Base-by-base conservation (phyloP, 2,888 invertebrate genomes). In the Diachrysia chrysitis region DNA sequence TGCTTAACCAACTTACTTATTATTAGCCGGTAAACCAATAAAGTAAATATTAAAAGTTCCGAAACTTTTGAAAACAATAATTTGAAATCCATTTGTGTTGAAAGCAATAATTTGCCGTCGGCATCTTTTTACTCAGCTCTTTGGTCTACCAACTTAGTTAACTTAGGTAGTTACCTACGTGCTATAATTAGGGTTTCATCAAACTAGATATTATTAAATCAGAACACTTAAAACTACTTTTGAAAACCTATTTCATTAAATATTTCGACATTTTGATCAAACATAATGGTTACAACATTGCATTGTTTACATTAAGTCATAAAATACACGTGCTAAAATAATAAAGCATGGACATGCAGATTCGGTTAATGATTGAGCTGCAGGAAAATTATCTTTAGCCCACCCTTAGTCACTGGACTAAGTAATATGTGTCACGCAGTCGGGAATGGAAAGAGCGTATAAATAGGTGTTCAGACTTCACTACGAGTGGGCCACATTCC, bases 361-460 rank as follows among this genome's bases (percentile, higher is more conserved):
- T 75, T 72, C 78, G 71, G 72, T 82, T 74, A 82, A 78, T 73
- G 76, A 63, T 78, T 74, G 73, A 73, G 73, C 75, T 80, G 74
- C 78, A 86, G 83, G 84, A 86, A 85, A 85, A 89, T 87, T 89
- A 88, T 89, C 85, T 90, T 90, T 88, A 89, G 87, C 83, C 76
- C 81, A 83, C 83, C 89, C 89, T 92, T 90, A 90, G 89, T 91
- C 90, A 90, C 88, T 89, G 88, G 86, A 87, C 85, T 88, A 88
- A 86, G 86, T 89, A 85, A 89, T 89, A 89, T 91, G 91, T 92
- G 93, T 92, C 91, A 92, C 90, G 87, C 84, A 85, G 88, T 85
- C 88, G 83, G 87, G 89, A 90, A 91, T 90, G 92, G 91, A 92
- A 92, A 91, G 90, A 89, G 90, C 85, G 84, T 92, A 93, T 93